Evolutionary conservation across 1,140 invertebrate species (phyloP).

Genomic region (Campoletis sonorensis): DNA sequence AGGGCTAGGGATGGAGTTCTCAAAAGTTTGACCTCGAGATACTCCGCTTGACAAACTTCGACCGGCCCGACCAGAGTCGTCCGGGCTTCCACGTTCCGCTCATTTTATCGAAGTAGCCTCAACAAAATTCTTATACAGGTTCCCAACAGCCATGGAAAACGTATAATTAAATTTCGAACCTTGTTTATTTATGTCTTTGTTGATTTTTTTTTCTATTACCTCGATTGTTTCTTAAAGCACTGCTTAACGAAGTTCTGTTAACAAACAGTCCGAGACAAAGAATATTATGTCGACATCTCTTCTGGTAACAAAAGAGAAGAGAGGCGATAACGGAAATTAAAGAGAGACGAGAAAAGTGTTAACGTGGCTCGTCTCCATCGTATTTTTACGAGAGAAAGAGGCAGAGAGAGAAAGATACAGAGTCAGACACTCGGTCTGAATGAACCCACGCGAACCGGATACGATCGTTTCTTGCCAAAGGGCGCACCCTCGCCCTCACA

Average conservation of each 20-base stretch:
- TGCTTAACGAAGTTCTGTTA: not conserved
- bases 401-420: slow-evolving; percentile 11
- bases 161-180: not conserved
- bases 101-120: too few relatives aligned
- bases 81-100: too few relatives aligned
- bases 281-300: not conserved
- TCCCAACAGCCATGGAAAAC: too few relatives aligned
- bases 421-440: slow-evolving; percentile 51
- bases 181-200: not conserved
- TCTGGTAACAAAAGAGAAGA: not conserved
- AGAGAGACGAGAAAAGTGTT: slow-evolving; percentile 36
- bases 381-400: not conserved
- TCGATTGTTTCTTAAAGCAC: not conserved
- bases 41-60: too few relatives aligned
- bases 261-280: not conserved
- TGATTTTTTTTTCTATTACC: not conserved
- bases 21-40: too few relatives aligned
- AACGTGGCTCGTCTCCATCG: slow-evolving; percentile 23
- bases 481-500: slow-evolving; percentile 50
- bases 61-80: too few relatives aligned
- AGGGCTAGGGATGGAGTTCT: too few relatives aligned
- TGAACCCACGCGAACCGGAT: slow-evolving; percentile 60
- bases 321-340: slow-evolving; percentile 21
- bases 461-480: slow-evolving; percentile 12
- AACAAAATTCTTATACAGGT: too few relatives aligned